Conservation (phyloP, 2,797 vertebrate genomes). For the Mus minutoides region DNA sequence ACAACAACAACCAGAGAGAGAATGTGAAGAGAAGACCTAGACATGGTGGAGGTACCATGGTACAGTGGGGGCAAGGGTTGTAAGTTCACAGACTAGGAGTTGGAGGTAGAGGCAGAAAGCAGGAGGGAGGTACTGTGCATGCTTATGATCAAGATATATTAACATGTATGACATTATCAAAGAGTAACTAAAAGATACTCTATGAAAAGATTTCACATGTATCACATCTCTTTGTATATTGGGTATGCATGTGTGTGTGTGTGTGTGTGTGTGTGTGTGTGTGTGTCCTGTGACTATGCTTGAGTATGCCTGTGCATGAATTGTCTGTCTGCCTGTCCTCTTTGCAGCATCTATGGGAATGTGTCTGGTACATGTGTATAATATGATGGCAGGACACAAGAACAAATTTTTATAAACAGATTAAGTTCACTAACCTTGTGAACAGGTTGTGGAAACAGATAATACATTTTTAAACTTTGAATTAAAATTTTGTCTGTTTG, state of each 20-base stretch:
- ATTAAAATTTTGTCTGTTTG: not conserved
- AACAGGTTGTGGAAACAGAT: not conserved
- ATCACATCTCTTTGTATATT: not conserved
- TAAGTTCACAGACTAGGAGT: not conserved
- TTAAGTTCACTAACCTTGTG: conserved; percentile 26
- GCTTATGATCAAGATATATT: not conserved
- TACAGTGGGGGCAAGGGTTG: not conserved
- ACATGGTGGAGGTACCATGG: not conserved
- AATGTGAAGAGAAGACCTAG: not conserved
- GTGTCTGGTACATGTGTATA: fast-evolving
- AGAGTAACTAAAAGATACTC: not conserved
- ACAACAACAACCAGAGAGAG: too few relatives aligned
- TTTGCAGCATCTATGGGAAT: not conserved
- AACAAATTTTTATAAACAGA: conserved; percentile 11
- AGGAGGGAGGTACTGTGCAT: not conserved
- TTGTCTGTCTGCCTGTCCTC: not conserved
- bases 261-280: not conserved
- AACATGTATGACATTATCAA: not conserved
- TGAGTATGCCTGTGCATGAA: not conserved
- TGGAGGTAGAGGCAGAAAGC: not conserved
- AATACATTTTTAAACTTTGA: not conserved
- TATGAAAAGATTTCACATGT: not conserved
- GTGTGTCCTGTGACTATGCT: not conserved
- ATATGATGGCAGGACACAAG: not conserved
- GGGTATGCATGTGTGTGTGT: not conserved